These are phyloP conservation scores for Lasiurus borealis DNA, from an alignment of 2,113 vertebrate species.

Conservation along the genomic window DNA sequence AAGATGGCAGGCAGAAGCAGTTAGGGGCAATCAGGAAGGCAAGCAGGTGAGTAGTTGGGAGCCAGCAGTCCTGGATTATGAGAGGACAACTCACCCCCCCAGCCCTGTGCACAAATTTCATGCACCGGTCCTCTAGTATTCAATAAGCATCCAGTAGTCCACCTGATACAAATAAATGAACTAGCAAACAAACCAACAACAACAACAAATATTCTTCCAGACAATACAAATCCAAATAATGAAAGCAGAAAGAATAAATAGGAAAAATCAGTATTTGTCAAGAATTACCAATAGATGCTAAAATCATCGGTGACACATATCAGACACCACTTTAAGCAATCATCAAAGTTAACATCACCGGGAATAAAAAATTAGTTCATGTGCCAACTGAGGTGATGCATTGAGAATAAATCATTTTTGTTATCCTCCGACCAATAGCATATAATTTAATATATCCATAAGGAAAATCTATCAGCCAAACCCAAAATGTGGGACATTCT, in stretches of 20 bases:
- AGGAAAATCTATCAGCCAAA: background rate
- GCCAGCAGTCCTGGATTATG: no score
- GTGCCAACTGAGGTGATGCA: background rate
- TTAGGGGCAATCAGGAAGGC: no score
- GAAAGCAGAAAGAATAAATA: background rate
- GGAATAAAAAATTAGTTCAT: background rate
- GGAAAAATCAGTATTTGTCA: constrained; percentile 16
- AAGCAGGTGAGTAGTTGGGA: no score
- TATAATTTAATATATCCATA: background rate
- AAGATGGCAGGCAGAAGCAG: no score
- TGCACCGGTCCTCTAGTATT: background rate
- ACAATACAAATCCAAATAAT: background rate
- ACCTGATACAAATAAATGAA: background rate
- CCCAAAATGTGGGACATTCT: background rate
- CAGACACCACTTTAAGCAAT: background rate
- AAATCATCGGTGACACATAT: background rate
- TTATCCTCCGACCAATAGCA: background rate
- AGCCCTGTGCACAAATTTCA: no score
- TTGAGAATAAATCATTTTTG: background rate
- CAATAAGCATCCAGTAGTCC: background rate
- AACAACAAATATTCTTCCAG: background rate
- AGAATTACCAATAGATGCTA: background rate
- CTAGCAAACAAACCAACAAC: background rate
- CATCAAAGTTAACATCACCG: background rate
- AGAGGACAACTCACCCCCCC: no score